Conservation (phyloP, 2,888 invertebrate genomes). For the Stenolophus ochropezus region DNA sequence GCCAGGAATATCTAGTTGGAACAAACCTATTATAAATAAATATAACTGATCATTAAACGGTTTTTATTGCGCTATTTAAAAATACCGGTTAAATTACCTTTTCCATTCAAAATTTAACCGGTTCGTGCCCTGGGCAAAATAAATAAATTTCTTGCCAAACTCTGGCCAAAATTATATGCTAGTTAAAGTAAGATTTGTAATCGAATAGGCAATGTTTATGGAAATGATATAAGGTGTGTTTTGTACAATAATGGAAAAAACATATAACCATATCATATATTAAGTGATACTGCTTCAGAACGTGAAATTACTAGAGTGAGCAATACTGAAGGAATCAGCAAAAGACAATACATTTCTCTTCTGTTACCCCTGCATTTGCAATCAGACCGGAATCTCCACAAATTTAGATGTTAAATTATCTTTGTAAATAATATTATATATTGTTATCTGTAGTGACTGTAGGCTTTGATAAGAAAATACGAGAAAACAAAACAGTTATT, state of each 20-base stretch:
- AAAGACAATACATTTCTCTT: slow-evolving; percentile 39
- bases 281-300: slow-evolving; percentile 30
- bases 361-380: slow-evolving; percentile 35
- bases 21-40: too few species aligned
- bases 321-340: slow-evolving; percentile 40
- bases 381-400: slow-evolving; percentile 42
- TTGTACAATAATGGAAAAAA: slow-evolving; percentile 24
- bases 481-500: slow-evolving; percentile 54
- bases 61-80: too few species aligned
- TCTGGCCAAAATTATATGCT: slow-evolving; percentile 44
- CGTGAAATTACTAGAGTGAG: slow-evolving; percentile 27
- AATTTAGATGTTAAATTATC: slow-evolving; percentile 46
- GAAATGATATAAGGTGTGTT: slow-evolving; percentile 32
- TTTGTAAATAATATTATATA: slow-evolving; percentile 57
- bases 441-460: slow-evolving; percentile 60
- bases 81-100: too few species aligned
- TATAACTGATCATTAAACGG: too few species aligned
- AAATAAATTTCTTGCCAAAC: slow-evolving; percentile 35
- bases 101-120: too few species aligned
- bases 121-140: too few species aligned
- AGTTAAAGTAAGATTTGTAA: slow-evolving; percentile 37
- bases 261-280: slow-evolving; percentile 41
- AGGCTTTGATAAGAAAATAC: slow-evolving; percentile 54
- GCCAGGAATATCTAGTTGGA: too few species aligned
- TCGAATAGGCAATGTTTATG: slow-evolving; percentile 32